Percentiles rank a stretch among this genome's conserved stretches.
Evolutionary conservation across 2,113 vertebrate species (phyloP).

Genomic region (Nerophis ophidion): DNA sequence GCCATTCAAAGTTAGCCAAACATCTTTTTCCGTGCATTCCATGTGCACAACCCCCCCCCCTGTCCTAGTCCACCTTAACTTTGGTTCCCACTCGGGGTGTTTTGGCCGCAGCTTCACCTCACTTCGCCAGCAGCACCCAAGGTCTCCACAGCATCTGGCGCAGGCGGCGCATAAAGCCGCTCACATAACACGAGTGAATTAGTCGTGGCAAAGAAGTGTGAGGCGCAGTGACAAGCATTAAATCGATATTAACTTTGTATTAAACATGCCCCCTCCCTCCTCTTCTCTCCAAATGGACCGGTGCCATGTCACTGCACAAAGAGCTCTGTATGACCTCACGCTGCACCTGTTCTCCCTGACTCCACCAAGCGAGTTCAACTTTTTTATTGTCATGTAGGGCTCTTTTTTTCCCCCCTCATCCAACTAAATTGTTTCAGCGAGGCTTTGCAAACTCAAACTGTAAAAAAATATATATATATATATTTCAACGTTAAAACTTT

Average conservation of each 20-base stretch:
- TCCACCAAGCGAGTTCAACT: constrained; percentile 58
- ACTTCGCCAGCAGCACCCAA: constrained; percentile 20
- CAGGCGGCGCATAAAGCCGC: constrained; percentile 31
- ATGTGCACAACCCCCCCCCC: constrained; percentile 8
- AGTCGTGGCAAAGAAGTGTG: constrained; percentile 61
- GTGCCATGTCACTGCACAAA: constrained; percentile 65
- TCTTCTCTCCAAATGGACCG: constrained; percentile 49
- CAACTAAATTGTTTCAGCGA: constrained; percentile 45
- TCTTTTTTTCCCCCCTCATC: constrained; percentile 32
- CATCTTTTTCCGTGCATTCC: constrained; percentile 46
- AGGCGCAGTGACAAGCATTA: constrained; percentile 76
- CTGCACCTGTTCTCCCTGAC: constrained; percentile 71
- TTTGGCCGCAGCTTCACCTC: constrained; percentile 62
- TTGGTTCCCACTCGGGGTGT: constrained; percentile 49
- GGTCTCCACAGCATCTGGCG: constrained; percentile 58
- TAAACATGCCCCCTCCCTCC: constrained; percentile 70
- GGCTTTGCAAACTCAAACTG: constrained; percentile 39
- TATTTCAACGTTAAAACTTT: too few species aligned
- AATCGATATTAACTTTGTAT: constrained; percentile 81
- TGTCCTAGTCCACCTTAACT: constrained; percentile 32
- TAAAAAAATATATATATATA: too few species aligned
- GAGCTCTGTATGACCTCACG: constrained; percentile 61
- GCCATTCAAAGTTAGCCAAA: constrained; percentile 53
- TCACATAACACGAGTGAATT: constrained; percentile 60
- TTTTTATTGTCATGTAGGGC: constrained; percentile 52